phyloP scores from a whole-genome alignment of 2,888 invertebrate species.

The Dexiosoma caninum region DNA sequence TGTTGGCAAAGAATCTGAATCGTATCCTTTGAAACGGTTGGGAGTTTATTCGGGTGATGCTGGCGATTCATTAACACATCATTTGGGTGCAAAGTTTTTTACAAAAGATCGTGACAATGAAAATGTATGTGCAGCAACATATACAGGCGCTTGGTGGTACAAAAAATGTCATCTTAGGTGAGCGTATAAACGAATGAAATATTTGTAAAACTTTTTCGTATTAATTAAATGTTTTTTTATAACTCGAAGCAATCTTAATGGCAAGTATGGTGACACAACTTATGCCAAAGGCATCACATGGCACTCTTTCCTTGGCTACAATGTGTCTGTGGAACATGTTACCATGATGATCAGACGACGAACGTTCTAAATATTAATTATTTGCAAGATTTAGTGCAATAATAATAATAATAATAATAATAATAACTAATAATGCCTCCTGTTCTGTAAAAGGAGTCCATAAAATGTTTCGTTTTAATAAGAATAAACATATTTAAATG shows the following conservation, averaged over 20 bases:
- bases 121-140: not conserved
- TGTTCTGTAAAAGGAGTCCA: no score
- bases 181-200: not conserved
- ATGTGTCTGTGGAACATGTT: not conserved
- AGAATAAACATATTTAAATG: no score
- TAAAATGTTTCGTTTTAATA: no score
- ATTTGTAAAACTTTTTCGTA: not conserved
- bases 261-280: constrained; percentile 4
- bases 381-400: no score
- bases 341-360: constrained; percentile 35
- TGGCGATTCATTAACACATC: constrained; percentile 1
- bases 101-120: constrained; percentile 26
- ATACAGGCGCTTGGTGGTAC: constrained; percentile 44
- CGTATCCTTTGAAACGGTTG: not conserved
- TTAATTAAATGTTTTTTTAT: not conserved
- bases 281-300: not conserved
- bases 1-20: not conserved
- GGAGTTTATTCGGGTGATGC: constrained; percentile 18
- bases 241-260: constrained; percentile 15
- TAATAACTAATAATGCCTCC: no score
- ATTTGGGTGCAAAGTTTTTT: constrained; percentile 25
- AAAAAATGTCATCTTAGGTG: not conserved
- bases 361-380: not conserved
- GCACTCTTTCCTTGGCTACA: constrained; percentile 8
- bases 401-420: no score